These are phyloP conservation scores for Trissoscelio sp. DNA, from an alignment of 2,888 invertebrate genomes.

Conservation along the genomic window DNA sequence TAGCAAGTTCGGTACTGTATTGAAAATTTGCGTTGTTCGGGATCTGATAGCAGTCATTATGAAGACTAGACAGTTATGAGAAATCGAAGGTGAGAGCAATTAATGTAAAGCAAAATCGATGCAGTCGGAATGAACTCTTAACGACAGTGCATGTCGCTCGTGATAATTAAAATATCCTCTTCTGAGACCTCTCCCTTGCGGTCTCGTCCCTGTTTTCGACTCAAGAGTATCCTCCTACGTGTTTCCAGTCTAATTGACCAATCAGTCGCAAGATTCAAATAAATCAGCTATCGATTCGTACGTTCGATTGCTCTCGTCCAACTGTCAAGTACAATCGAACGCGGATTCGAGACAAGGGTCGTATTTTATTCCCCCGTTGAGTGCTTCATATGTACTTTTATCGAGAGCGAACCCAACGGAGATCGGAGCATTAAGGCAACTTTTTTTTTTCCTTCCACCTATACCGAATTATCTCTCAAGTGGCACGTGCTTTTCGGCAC, in stretches of 20 bases:
- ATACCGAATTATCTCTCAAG: slow-evolving; percentile 15
- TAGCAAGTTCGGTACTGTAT: slow-evolving; percentile 36
- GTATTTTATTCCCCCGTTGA: slow-evolving; percentile 26
- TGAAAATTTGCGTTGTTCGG: slow-evolving; percentile 23
- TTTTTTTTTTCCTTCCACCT: not conserved
- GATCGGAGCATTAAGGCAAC: not conserved
- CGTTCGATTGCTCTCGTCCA: slow-evolving; percentile 77
- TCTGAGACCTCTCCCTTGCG: slow-evolving; percentile 73
- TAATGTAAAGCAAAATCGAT: slow-evolving; percentile 79
- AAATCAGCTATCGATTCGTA: slow-evolving; percentile 81
- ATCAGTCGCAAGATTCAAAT: slow-evolving; percentile 82
- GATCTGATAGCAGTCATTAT: slow-evolving; percentile 63
- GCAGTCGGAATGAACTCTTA: slow-evolving; percentile 71
- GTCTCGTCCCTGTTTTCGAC: slow-evolving; percentile 68
- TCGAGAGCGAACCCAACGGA: slow-evolving; percentile 9
- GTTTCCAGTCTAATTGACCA: slow-evolving; percentile 83
- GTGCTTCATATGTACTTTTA: slow-evolving; percentile 38
- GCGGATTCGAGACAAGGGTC: slow-evolving; percentile 48
- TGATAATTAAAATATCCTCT: slow-evolving; percentile 83
- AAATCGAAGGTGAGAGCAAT: slow-evolving; percentile 79
- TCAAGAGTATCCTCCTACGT: slow-evolving; percentile 79
- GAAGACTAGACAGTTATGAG: slow-evolving; percentile 62
- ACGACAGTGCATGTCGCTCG: slow-evolving; percentile 73
- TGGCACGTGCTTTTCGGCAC: slow-evolving; percentile 17
- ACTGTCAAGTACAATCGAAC: slow-evolving; percentile 63